These are phyloP conservation scores for Lepidotrigona ventralis DNA, from an alignment of 1,140 invertebrate species.

Conservation along the genomic window DNA sequence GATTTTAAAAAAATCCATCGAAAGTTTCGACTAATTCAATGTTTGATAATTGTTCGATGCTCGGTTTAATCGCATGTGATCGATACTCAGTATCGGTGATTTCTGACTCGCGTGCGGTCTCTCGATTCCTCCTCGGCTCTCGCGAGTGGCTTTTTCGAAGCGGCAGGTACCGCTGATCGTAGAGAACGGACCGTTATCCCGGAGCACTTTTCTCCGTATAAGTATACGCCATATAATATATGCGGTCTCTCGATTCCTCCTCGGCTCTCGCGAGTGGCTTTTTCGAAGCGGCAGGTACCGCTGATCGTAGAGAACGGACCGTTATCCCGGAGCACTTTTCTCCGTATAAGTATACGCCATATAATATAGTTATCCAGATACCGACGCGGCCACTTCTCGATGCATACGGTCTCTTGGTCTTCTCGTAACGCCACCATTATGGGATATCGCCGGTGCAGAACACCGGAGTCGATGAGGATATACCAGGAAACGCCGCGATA, in stretches of 20 bases:
- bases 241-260: conserved; percentile 24
- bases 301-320: conserved; percentile 67
- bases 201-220: conserved; percentile 68
- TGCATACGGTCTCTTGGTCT: conserved; percentile 51
- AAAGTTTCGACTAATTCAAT: neutral
- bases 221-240: conserved; percentile 69
- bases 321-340: conserved; percentile 71
- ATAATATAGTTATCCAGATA: conserved; percentile 74
- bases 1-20: neutral
- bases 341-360: conserved; percentile 61
- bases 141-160: conserved; percentile 68
- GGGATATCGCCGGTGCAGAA: conserved; percentile 57
- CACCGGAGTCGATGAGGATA: conserved; percentile 54
- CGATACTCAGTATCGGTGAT: conserved; percentile 33
- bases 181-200: conserved; percentile 68
- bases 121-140: conserved; percentile 11
- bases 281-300: conserved; percentile 70
- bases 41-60: too few species aligned
- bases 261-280: conserved; percentile 57
- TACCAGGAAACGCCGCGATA: conserved; percentile 52
- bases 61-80: neutral
- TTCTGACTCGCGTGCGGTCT: conserved; percentile 51
- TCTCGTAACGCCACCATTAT: conserved; percentile 57
- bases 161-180: conserved; percentile 70
- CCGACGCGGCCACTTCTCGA: conserved; percentile 23